Conservation (phyloP, 2,888 invertebrate genomes). For the Acleris cristana region DNA sequence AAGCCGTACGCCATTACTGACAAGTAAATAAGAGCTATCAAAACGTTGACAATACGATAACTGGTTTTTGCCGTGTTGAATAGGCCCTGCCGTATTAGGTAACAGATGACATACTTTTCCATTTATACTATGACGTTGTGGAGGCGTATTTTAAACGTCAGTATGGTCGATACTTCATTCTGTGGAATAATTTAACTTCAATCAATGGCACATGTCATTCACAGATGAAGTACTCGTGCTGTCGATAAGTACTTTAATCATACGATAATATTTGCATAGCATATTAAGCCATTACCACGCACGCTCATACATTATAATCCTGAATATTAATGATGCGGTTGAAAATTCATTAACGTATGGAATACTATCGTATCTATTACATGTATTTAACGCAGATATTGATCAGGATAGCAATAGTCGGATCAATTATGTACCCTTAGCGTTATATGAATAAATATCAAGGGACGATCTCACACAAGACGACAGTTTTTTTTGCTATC, state of each 20-base stretch:
- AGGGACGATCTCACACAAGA: neutral
- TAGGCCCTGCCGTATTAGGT: too few relatives aligned
- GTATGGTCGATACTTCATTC: too few relatives aligned
- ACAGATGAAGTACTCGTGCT: slow-evolving; percentile 1
- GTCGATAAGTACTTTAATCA: slow-evolving; percentile 27
- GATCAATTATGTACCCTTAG: neutral
- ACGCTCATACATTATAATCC: slow-evolving; percentile 29
- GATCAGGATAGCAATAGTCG: slow-evolving; percentile 4
- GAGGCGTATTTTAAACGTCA: too few relatives aligned
- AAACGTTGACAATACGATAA: too few relatives aligned
- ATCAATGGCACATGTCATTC: neutral
- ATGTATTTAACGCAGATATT: slow-evolving; percentile 8
- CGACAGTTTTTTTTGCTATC: too few relatives aligned
- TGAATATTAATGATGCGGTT: slow-evolving; percentile 33
- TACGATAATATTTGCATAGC: slow-evolving; percentile 29
- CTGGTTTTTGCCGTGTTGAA: too few relatives aligned
- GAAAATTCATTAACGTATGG: slow-evolving; percentile 33
- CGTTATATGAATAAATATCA: neutral
- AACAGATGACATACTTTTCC: too few relatives aligned
- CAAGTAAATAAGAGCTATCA: too few relatives aligned
- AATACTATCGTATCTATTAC: slow-evolving; percentile 20
- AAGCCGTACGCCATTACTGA: too few relatives aligned
- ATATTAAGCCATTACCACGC: slow-evolving; percentile 21
- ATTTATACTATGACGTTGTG: too few relatives aligned
- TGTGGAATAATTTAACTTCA: too few relatives aligned